These are phyloP conservation scores for Drosophila subsilvestris DNA, from an alignment of 2,888 invertebrate species.

Conservation along the genomic window DNA sequence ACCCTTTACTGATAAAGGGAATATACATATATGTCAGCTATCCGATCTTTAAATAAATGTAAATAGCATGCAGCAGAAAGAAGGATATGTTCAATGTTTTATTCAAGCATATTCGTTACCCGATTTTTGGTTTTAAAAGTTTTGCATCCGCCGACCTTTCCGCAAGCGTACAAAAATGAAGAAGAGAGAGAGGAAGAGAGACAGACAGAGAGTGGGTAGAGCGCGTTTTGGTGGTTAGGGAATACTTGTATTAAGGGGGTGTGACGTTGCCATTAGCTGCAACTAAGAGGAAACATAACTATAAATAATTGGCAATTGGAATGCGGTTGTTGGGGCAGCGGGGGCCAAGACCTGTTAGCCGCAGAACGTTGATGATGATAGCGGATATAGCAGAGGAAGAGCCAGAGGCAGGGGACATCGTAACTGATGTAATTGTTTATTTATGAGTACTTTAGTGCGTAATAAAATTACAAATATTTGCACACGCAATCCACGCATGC, in stretches of 20 bases:
- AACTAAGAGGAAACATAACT: conserved; percentile 70
- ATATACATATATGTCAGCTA: too few relatives aligned
- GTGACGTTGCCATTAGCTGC: conserved; percentile 41
- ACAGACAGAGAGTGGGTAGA: not conserved
- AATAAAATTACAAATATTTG: conserved; percentile 81
- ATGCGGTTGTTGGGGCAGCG: conserved; percentile 20
- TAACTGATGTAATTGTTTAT: conserved; percentile 81
- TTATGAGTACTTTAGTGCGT: conserved; percentile 82
- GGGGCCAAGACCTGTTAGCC: conserved; percentile 1
- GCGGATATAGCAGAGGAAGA: not conserved
- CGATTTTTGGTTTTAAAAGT: too few relatives aligned
- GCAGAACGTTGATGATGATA: not conserved
- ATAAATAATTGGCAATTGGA: conserved; percentile 69
- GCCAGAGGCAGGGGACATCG: not conserved
- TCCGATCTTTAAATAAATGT: too few relatives aligned
- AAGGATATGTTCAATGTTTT: too few relatives aligned
- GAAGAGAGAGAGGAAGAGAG: too few relatives aligned
- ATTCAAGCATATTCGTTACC: too few relatives aligned
- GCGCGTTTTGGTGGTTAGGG: not conserved
- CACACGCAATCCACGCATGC: conserved; percentile 53
- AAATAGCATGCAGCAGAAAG: too few relatives aligned
- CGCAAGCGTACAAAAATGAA: not conserved
- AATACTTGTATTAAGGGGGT: not conserved
- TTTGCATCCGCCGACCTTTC: too few relatives aligned
- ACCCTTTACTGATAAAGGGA: not conserved